Evolutionary conservation across 2,113 vertebrate species (phyloP).

Genomic region (Strigops habroptila): DNA sequence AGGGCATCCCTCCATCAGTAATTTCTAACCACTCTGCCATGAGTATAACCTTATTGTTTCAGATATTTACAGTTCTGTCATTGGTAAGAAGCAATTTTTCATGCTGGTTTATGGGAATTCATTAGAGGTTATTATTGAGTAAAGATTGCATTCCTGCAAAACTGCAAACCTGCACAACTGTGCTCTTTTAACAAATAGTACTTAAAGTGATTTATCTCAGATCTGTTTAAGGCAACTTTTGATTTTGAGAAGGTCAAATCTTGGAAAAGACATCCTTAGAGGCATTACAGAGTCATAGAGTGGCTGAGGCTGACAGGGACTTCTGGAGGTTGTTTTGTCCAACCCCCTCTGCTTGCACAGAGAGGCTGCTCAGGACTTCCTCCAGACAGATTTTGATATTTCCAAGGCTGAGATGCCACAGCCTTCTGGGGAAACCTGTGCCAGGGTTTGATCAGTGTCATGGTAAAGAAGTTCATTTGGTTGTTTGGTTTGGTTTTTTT

Average conservation of each 20-base stretch:
- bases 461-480: not conserved
- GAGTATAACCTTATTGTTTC: not conserved
- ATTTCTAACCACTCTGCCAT: not conserved
- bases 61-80: not conserved
- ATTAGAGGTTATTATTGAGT: not conserved
- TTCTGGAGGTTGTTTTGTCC: not conserved
- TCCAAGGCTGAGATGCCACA: not conserved
- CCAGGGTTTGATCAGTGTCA: not conserved
- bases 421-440: not conserved
- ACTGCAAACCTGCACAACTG: not conserved
- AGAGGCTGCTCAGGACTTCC: not conserved
- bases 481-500: not conserved
- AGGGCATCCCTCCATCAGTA: not conserved
- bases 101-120: not conserved
- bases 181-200: not conserved
- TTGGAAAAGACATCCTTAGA: not conserved
- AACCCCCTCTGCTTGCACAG: accelerated
- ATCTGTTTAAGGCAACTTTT: not conserved
- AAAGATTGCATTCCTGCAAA: not conserved
- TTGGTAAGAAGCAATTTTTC: not conserved
- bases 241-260: not conserved
- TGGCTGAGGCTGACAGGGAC: not conserved
- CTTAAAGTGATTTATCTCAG: not conserved
- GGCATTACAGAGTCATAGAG: not conserved
- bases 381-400: not conserved